Percentiles rank a stretch among this genome's conserved stretches.
These are phyloP conservation scores for Troilus luridus DNA, from an alignment of 2,888 invertebrate genomes.

Conservation along the genomic window DNA sequence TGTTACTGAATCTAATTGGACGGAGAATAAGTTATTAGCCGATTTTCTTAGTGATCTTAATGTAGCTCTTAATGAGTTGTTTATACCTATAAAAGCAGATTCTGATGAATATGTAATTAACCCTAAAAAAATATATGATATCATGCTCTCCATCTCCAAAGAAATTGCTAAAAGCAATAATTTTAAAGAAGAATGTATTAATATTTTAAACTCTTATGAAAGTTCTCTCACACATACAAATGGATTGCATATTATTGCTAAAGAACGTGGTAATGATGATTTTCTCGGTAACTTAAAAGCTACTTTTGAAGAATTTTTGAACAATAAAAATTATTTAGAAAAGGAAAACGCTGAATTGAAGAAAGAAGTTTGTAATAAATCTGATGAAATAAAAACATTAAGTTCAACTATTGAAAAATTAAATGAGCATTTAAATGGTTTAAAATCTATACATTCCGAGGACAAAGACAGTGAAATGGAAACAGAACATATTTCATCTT, in stretches of 20 bases:
- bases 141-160: background rate
- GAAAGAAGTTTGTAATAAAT: background rate
- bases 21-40: background rate
- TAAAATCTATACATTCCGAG: too few relatives aligned
- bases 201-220: background rate
- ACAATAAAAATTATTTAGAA: background rate
- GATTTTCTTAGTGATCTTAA: constrained; percentile 5
- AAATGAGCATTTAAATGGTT: background rate
- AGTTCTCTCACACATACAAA: background rate
- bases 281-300: background rate
- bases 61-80: background rate
- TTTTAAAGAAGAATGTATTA: background rate
- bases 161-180: background rate
- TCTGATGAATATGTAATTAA: background rate
- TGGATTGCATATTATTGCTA: background rate
- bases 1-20: background rate
- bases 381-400: background rate
- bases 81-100: background rate
- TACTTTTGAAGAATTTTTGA: background rate
- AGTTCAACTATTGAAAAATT: background rate
- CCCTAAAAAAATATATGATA: background rate
- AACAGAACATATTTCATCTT: background rate
- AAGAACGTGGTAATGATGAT: background rate
- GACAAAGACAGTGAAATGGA: background rate
- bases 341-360: constrained; percentile 3